phyloP scores from a whole-genome alignment of 2,888 invertebrate species.

The Yponomeuta malinellus region DNA sequence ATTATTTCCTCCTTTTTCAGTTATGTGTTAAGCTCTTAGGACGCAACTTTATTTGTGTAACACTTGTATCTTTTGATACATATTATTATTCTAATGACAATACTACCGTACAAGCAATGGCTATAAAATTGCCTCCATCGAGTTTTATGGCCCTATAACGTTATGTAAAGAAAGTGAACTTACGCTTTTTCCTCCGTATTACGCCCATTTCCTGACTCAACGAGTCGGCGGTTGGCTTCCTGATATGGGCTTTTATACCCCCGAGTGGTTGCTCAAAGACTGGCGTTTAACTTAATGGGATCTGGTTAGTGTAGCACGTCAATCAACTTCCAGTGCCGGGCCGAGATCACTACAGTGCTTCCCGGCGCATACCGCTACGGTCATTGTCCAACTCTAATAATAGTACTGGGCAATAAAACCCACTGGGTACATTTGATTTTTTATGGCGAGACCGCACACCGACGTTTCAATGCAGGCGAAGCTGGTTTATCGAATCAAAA shows the following conservation, averaged over 20 bases:
- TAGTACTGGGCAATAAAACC: conserved; percentile 18
- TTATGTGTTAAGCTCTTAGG: neutral
- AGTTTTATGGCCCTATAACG: neutral
- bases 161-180: conserved; percentile 45
- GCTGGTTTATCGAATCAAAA: conserved; percentile 31
- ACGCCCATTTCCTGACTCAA: conserved; percentile 63
- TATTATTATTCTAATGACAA: neutral
- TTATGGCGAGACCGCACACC: neutral
- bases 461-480: neutral
- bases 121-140: neutral
- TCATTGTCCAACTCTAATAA: conserved; percentile 51
- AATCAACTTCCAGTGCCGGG: conserved; percentile 47
- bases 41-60: neutral
- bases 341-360: conserved; percentile 33
- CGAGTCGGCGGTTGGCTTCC: conserved; percentile 42
- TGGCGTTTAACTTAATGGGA: conserved; percentile 37
- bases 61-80: neutral
- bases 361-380: conserved; percentile 57
- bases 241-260: conserved; percentile 35
- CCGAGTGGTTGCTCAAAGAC: conserved; percentile 36
- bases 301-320: conserved; percentile 46
- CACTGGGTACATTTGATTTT: neutral
- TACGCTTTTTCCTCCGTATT: conserved; percentile 69
- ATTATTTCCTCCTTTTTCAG: neutral
- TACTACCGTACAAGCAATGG: neutral